A percentile compares a stretch with the other conserved stretches of the same genome.
Conservation (phyloP, 2,888 invertebrate species). For the Volucella inanis region DNA sequence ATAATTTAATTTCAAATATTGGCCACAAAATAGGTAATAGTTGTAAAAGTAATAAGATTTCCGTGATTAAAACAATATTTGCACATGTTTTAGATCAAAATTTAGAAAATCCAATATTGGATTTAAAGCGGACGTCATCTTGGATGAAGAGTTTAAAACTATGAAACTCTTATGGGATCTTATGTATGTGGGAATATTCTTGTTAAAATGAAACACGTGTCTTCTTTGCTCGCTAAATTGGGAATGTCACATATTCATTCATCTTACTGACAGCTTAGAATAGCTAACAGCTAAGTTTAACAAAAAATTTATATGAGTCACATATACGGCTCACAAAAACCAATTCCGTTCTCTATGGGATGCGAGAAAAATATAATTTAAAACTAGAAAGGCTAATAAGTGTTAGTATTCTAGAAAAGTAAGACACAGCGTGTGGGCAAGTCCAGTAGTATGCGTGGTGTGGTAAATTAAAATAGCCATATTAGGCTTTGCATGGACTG, state of each 20-base stretch:
- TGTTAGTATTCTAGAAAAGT: constrained; percentile 1
- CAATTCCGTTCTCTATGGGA: neutral
- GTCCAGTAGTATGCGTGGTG: constrained; percentile 20
- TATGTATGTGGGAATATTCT: no score
- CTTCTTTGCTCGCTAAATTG: no score
- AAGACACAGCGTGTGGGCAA: constrained; percentile 5
- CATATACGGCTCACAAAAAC: no score
- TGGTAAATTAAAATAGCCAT: constrained; percentile 15
- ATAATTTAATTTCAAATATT: neutral
- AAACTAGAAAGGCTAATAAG: neutral
- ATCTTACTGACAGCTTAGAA: no score
- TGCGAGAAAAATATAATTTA: neutral
- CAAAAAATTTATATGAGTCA: no score
- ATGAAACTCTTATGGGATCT: no score
- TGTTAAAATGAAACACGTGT: no score
- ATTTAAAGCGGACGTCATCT: no score
- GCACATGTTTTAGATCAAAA: constrained; percentile 33
- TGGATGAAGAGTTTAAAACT: no score
- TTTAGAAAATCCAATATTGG: constrained; percentile 31
- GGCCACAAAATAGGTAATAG: neutral
- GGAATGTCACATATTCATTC: no score
- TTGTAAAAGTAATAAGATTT: neutral
- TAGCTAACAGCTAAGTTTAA: no score
- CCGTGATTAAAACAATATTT: constrained; percentile 2
- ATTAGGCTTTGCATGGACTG: neutral